phyloP scores from a whole-genome alignment of 35 echinoderm and acorn worm species.

The Lytechinus variegatus region DNA sequence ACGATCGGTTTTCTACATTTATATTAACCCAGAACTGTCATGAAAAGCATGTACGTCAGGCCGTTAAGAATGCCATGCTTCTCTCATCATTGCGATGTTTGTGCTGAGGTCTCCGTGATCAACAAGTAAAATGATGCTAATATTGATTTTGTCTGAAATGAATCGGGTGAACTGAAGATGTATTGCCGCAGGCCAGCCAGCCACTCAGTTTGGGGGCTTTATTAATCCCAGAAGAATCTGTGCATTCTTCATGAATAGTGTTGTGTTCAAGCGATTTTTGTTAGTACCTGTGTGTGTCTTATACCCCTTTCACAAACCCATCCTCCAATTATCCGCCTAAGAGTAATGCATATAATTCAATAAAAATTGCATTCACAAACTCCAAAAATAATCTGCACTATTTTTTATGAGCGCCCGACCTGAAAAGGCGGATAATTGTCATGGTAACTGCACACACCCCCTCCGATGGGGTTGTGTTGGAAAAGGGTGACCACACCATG shows the following conservation, averaged over 20 bases:
- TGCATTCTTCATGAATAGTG: neutral
- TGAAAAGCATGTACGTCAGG: neutral
- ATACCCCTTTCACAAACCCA: too few species aligned
- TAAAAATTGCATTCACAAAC: too few species aligned
- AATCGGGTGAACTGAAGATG: constrained; percentile 10
- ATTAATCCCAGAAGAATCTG: neutral
- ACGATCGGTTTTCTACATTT: neutral
- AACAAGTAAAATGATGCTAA: constrained; percentile 20
- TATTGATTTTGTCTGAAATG: constrained; percentile 20
- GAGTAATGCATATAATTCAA: too few species aligned
- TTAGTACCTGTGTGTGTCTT: too few species aligned
- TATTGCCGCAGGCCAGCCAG: neutral
- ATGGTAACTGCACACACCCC: too few species aligned
- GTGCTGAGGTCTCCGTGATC: neutral
- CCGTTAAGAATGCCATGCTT: neutral
- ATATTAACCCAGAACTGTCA: neutral
- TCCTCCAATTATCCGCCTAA: too few species aligned
- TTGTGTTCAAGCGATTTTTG: too few species aligned
- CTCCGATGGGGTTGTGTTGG: too few species aligned
- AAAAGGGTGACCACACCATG: too few species aligned
- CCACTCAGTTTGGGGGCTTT: neutral
- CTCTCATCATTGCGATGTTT: neutral
- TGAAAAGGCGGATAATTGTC: too few species aligned
- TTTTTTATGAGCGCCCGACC: too few species aligned
- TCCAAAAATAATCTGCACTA: too few species aligned